Percentiles rank a stretch among this genome's conserved stretches.
Conservation (phyloP, 2,797 vertebrate species). For the Microctenopoma lineatum region DNA sequence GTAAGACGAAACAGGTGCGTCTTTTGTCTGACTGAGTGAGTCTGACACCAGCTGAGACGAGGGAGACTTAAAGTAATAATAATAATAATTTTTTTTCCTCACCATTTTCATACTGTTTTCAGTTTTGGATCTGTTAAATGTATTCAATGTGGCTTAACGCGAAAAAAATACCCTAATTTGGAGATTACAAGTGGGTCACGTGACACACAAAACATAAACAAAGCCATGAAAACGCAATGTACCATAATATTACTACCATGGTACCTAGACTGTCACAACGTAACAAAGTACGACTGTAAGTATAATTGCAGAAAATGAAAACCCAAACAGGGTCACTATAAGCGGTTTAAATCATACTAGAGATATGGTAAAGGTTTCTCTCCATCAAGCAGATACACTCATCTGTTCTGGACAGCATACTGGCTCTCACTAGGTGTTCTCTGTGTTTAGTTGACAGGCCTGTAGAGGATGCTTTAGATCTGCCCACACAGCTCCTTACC, state of each 20-base stretch:
- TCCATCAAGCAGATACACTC: background rate
- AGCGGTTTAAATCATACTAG: background rate
- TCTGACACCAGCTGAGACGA: constrained; percentile 32
- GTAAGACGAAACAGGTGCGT: constrained; percentile 70
- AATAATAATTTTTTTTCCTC: constrained; percentile 23
- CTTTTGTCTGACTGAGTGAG: constrained; percentile 67
- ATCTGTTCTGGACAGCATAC: background rate
- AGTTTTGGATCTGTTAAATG: constrained; percentile 27
- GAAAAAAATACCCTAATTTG: background rate
- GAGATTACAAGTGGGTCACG: constrained; percentile 44
- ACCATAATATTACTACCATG: background rate
- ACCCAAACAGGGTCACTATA: background rate
- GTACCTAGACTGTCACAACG: background rate
- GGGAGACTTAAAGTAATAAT: constrained; percentile 6
- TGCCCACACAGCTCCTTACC: constrained; percentile 64
- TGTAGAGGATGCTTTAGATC: constrained; percentile 20
- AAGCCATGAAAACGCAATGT: constrained; percentile 8
- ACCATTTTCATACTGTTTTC: constrained; percentile 27
- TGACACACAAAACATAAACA: constrained; percentile 59
- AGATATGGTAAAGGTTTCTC: background rate
- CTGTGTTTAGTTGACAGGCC: background rate
- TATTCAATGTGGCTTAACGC: constrained; percentile 16
- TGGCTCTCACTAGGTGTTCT: background rate
- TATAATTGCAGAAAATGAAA: background rate
- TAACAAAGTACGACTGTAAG: background rate